Base-by-base conservation (phyloP, 2,888 invertebrate species). In the Drymonia ruficornis region DNA sequence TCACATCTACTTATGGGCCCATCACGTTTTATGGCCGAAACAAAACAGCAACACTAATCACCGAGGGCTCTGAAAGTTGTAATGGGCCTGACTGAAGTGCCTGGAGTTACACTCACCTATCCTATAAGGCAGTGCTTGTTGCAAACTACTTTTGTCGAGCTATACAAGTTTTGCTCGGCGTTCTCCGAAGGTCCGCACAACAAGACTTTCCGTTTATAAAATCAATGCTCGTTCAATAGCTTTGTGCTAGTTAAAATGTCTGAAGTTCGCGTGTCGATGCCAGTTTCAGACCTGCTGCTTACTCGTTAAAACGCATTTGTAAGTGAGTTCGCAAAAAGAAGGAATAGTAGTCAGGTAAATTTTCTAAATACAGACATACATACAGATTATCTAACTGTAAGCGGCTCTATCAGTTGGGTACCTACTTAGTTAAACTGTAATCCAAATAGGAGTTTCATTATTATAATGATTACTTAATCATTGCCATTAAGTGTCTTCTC, bases 141-240 rank as follows among this genome's bases (percentile, higher is more conserved):
- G 62, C 70, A 63, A 84, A 83, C 78, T 80, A 77, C 79, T 81
- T 79, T 76, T 70, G 76, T 71, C 76, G 74, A 74, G 64, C 76
- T 81, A 84, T 86, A 80, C 80, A 85, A 87, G 76, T 87, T 85
- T 79, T 68, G 73, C 64, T 70, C 61, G 66, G 53, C 56, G 56
- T 59, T 73, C 70, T 79, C 66, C 61, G 68, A 78, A 76, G 78
- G 76, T 74, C 65, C 72, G 63, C 69, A 64, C 64, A 64, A 62
- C 69, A 55, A 52, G 54, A 59, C 52, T 71, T 68, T 68, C 74
- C 74, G 67, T 75, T 82, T 84, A 83, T 78, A 84, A 83, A 86
- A 86, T 84, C 86, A 83, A 83, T 81, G 84, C 76, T 70, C 73
- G 74, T 76, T 80, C 77, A 84, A 83, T 80, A 70, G 80, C 80